Conservation (phyloP, 2,113 vertebrate species). For the Anoplopoma fimbria region DNA sequence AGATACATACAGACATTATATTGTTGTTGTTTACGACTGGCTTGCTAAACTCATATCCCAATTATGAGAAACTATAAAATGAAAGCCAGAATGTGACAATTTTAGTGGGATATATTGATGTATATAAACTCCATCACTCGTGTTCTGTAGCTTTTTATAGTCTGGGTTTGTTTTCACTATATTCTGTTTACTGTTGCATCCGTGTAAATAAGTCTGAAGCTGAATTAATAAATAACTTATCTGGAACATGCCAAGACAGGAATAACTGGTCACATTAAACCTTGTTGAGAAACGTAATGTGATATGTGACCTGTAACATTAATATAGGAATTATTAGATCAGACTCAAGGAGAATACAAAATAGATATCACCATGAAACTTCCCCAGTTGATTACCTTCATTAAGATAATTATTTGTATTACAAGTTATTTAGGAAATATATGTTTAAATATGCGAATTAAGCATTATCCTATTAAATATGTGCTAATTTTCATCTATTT, state of each 20-base stretch:
- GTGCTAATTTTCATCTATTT: too few relatives aligned
- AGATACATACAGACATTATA: neutral
- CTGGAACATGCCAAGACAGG: neutral
- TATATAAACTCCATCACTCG: conserved; percentile 9
- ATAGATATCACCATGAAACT: too few relatives aligned
- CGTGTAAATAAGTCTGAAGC: conserved; percentile 11
- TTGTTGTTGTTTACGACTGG: neutral
- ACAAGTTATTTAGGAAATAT: neutral
- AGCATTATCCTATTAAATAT: too few relatives aligned
- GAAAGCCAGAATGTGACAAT: neutral
- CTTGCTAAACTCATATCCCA: conserved; percentile 9
- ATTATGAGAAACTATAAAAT: conserved; percentile 36
- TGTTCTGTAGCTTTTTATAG: neutral
- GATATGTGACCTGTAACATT: too few relatives aligned
- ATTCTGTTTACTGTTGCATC: neutral
- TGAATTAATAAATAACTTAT: conserved; percentile 35
- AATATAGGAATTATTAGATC: too few relatives aligned
- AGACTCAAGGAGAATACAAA: too few relatives aligned
- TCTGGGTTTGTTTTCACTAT: neutral
- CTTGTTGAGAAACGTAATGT: too few relatives aligned
- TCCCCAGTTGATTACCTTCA: neutral
- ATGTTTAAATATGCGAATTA: neutral
- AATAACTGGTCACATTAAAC: too few relatives aligned
- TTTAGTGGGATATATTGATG: neutral
- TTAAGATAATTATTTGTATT: neutral